Evolutionary conservation across 1,140 invertebrate genomes (phyloP).

Genomic region (Drosophila neocordata): DNA sequence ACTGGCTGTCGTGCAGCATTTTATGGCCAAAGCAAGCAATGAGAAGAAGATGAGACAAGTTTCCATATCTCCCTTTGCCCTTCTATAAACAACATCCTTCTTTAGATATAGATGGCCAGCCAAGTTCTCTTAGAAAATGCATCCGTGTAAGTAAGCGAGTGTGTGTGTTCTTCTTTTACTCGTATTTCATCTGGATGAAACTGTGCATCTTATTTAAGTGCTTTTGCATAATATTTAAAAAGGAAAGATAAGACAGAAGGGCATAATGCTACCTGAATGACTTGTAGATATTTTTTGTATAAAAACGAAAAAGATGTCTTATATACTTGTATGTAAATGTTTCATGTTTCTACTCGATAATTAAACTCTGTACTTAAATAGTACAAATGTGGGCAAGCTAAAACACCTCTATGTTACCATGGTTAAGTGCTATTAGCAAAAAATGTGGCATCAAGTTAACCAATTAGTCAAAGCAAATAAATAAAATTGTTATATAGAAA

Average conservation of each 20-base stretch:
- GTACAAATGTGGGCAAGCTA: background rate
- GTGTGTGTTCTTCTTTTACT: background rate
- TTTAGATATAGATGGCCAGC: conserved; percentile 21
- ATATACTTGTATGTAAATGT: background rate
- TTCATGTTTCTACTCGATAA: background rate
- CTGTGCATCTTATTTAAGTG: conserved; percentile 65
- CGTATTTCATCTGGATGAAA: conserved; percentile 14
- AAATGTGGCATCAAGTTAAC: background rate
- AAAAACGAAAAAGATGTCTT: background rate
- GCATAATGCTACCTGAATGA: conserved; percentile 22
- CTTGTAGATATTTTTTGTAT: background rate
- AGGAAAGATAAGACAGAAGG: conserved; percentile 9
- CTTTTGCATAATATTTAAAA: conserved; percentile 63
- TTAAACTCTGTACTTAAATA: background rate
- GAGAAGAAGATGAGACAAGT: conserved; percentile 7
- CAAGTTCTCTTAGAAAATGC: conserved; percentile 30
- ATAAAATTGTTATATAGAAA: no score
- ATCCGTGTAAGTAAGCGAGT: conserved; percentile 23
- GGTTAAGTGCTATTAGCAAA: background rate
- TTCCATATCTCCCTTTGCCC: background rate
- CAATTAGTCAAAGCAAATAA: no score
- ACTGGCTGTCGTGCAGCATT: conserved; percentile 68
- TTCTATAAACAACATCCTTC: background rate
- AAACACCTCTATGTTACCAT: background rate
- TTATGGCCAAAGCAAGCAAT: conserved; percentile 59